phyloP scores from a whole-genome alignment of 2,888 invertebrate genomes.

The Drosophila kanekoi region DNA sequence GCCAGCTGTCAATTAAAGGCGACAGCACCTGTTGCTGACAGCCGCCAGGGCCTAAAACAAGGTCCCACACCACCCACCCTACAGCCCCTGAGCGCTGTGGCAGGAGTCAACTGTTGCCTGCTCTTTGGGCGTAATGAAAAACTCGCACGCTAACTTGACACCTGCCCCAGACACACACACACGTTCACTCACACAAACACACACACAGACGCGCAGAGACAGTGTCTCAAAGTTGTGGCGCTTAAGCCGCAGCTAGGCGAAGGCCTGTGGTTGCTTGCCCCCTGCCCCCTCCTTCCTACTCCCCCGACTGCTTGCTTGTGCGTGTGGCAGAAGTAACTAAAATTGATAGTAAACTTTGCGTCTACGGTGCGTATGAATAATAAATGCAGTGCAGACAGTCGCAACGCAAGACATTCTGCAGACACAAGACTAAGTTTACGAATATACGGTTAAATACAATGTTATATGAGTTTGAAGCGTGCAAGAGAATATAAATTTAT shows the following conservation, averaged over 20 bases:
- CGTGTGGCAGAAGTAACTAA: constrained; percentile 50
- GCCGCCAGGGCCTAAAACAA: constrained; percentile 36
- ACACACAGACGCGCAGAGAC: background rate
- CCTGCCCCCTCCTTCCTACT: background rate
- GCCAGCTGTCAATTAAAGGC: constrained; percentile 79
- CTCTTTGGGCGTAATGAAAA: constrained; percentile 54
- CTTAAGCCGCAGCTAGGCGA: constrained; percentile 50
- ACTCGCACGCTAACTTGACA: constrained; percentile 73
- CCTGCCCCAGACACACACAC: constrained; percentile 50
- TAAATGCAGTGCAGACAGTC: constrained; percentile 54
- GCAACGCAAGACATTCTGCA: constrained; percentile 24
- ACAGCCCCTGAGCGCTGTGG: constrained; percentile 21
- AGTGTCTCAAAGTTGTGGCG: constrained; percentile 44
- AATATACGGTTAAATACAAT: constrained; percentile 17
- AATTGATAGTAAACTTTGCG: constrained; percentile 48
- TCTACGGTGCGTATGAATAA: constrained; percentile 69
- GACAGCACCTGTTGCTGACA: constrained; percentile 79
- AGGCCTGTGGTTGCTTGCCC: constrained; percentile 30
- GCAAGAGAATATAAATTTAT: constrained; percentile 22
- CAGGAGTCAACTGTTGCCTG: constrained; percentile 64
- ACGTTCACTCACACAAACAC: background rate
- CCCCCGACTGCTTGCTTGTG: constrained; percentile 8
- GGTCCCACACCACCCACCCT: constrained; percentile 1
- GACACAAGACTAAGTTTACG: constrained; percentile 22
- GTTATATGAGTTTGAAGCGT: constrained; percentile 20